Base-by-base conservation (phyloP, 2,888 invertebrate species). In the Tryphoninae sp. region DNA sequence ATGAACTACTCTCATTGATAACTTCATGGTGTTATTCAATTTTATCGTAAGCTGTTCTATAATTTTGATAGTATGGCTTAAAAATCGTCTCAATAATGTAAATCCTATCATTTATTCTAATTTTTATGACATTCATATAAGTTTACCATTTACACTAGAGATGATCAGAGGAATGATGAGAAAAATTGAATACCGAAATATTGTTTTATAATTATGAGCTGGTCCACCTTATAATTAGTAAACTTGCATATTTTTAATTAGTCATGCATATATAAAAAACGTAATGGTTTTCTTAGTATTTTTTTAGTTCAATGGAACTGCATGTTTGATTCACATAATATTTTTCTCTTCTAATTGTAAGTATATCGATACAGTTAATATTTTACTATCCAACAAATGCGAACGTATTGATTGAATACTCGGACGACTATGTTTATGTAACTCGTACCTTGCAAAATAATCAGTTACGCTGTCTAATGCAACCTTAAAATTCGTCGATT, bases 61-160 rank as follows among this genome's bases (percentile, higher is more conserved):
- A 61, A 49, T 51, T 55, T 55, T 55, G 8, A 61, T 22, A 64
- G 26, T 64, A 40, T 19, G 16, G 33, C 22, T 55, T 42, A 23
- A 62, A 42, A 51, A 26, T 78, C 13, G 58, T 16, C 49, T 58
- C 19, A 59, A 78, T 65, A 78, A 62, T 78, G 71, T 23, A 22
- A 22, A 64, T 33, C 11, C 65, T 65, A 7, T 49, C 2, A 49
- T 40, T 59, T 58, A 33, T n/a, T 58, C 26, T 69, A 55, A 53
- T 40, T 45, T 45, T 42, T 42, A 8, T n/a, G 19, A 69, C 58
- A 22, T 6, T 13, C n/a, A n/a, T 8, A 23, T 22, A 58, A 23
- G 22, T 42, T 49, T 65, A 11, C 6, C 11, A 7, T 26, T 7
- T 3, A 11, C 68, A 26, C 26, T 26, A 26, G 3, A 4, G 26